These are phyloP conservation scores for Vanessa cardui DNA, from an alignment of 2,888 invertebrate genomes.

Conservation along the genomic window DNA sequence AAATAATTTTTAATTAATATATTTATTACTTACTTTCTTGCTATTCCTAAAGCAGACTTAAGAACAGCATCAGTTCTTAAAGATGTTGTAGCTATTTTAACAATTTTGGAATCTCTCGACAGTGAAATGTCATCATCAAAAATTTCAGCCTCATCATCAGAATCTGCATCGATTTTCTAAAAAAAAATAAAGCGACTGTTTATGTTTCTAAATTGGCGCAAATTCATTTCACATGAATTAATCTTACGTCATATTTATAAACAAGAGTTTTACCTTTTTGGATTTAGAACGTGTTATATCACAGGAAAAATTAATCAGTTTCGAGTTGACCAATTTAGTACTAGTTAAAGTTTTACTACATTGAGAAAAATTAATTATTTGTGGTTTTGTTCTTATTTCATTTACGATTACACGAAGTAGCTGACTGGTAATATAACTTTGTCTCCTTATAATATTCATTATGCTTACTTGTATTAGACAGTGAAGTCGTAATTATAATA, in stretches of 20 bases:
- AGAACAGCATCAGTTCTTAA: slow-evolving; percentile 87
- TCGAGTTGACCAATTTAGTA: slow-evolving; percentile 40
- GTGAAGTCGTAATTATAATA: not conserved
- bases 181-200: slow-evolving; percentile 5
- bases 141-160: slow-evolving; percentile 80
- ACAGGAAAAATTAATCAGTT: slow-evolving; percentile 41
- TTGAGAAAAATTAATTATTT: slow-evolving; percentile 13
- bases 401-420: slow-evolving; percentile 21
- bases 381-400: slow-evolving; percentile 22
- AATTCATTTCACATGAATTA: not conserved
- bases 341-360: slow-evolving; percentile 28
- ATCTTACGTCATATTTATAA: not conserved
- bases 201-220: not conserved
- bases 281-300: slow-evolving; percentile 59
- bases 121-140: slow-evolving; percentile 73
- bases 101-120: slow-evolving; percentile 85
- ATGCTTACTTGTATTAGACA: not conserved
- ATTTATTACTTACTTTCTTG: slow-evolving; percentile 85
- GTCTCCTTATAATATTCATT: slow-evolving; percentile 35
- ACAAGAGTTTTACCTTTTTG: slow-evolving; percentile 57
- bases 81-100: slow-evolving; percentile 85
- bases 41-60: slow-evolving; percentile 86
- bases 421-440: slow-evolving; percentile 10
- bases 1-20: not conserved
- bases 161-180: slow-evolving; percentile 74